These are phyloP conservation scores for Melierax canorus DNA, from an alignment of 2,113 vertebrate genomes.

Conservation along the genomic window DNA sequence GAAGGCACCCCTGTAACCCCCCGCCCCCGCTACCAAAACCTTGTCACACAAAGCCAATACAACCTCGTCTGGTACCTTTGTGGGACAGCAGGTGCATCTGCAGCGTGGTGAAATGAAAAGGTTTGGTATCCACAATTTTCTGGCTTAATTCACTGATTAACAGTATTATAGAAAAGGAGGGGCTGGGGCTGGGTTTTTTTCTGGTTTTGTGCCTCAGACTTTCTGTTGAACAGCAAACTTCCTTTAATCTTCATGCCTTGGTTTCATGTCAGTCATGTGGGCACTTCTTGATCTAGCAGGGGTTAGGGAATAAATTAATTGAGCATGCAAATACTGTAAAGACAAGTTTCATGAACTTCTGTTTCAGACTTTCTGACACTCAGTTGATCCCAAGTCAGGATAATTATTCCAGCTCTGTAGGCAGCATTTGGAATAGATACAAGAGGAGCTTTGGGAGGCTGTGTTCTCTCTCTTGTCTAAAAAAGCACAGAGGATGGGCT, in stretches of 20 bases:
- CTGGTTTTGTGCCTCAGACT: not conserved
- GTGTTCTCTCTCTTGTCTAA: not conserved
- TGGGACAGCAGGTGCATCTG: not conserved
- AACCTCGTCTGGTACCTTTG: not conserved
- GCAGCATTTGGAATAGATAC: not conserved
- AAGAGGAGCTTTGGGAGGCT: not conserved
- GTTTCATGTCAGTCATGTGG: not conserved
- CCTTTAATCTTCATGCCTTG: not conserved
- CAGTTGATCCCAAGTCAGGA: not conserved
- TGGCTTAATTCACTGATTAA: not conserved
- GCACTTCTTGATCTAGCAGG: not conserved
- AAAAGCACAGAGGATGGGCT: not conserved
- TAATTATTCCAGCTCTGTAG: constrained; percentile 4
- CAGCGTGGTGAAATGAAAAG: not conserved
- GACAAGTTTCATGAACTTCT: not conserved
- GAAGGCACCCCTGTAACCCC: too few relatives aligned
- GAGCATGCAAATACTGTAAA: not conserved
- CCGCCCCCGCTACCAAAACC: too few relatives aligned
- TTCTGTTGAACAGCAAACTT: not conserved
- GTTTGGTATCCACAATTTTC: not conserved
- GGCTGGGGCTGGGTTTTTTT: not conserved
- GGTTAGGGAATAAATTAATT: not conserved
- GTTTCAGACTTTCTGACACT: not conserved
- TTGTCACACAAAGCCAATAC: too few relatives aligned
- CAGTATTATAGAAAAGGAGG: not conserved